Base-by-base conservation (phyloP, 92 coral and sea anemone species). In the Phenganax marumi region DNA sequence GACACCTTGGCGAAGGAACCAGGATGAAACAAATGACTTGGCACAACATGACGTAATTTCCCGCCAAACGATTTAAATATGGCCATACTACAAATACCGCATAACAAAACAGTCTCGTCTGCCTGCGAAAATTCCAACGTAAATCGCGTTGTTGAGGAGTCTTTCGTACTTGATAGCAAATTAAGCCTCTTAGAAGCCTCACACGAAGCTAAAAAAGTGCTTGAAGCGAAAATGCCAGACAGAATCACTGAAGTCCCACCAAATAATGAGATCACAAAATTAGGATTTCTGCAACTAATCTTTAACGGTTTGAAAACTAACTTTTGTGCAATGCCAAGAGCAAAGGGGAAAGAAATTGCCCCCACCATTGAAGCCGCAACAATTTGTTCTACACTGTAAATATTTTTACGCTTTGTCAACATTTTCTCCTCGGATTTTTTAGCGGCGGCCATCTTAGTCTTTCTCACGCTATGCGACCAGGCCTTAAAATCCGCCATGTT, bases 1-100 rank as follows among this genome's bases (percentile, higher is more conserved):
- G 79, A 84, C 25, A 54, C 68, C 47, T 87, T 92, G 56, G 98
- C 98, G 86, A 92, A 95, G 11, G 98, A 92, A 61, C 98, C 98
- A 50, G 98, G 93, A 75, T 95, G 85, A 50, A 88, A 80, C 26
- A 95, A 84, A 69, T 91, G 93, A 76, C 98, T 95, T 26, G 98
- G 98, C 12, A 95, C 76, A 3, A 87, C 92, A 23, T 97, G 87
- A 14, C 97, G 74, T 24, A 88, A 89, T 71, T 89, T 83, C 7
- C 98, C 98, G 24, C 96, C 97, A 68, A 95, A 52, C 4, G 80
- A 72, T 73, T 90, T 95, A 57, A 90, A 92, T 23, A 91, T 83
- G 12, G 80, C 61, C 63, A 95, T 25, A 72, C 95, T 86, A 1
- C 85, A 82, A 12, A 81, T 63, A 50, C 90, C 87, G 46, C 64